These are phyloP conservation scores for Pipistrellus nathusii DNA, from an alignment of 2,797 vertebrate species.

Conservation along the genomic window DNA sequence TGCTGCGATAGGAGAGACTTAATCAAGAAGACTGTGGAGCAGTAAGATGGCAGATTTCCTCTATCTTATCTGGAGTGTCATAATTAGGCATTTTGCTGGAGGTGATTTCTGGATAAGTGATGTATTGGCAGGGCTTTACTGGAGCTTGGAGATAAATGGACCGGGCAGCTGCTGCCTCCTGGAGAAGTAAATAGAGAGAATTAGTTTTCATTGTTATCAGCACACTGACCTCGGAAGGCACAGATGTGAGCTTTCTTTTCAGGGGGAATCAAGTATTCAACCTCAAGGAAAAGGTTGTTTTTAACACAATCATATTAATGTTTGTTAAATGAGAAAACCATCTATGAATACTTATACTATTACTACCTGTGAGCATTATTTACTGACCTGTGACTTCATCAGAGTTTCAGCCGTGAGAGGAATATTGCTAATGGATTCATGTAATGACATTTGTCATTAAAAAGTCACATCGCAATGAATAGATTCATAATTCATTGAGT, in stretches of 20 bases:
- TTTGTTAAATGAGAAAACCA: conserved; percentile 70
- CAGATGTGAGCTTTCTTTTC: conserved; percentile 66
- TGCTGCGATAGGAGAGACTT: conserved; percentile 8
- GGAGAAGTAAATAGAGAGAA: conserved; percentile 64
- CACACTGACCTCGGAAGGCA: conserved; percentile 42
- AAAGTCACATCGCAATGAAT: conserved; percentile 81
- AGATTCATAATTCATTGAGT: conserved; percentile 79
- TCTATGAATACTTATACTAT: conserved; percentile 60
- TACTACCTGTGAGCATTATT: conserved; percentile 71
- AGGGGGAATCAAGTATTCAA: conserved; percentile 41
- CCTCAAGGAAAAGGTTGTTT: conserved; percentile 15
- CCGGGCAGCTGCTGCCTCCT: conserved; percentile 31
- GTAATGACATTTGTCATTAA: conserved; percentile 79
- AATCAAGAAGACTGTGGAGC: background rate
- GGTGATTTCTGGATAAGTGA: conserved; percentile 70
- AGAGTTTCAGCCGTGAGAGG: conserved; percentile 74
- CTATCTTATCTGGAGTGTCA: conserved; percentile 7
- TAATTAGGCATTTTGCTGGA: conserved; percentile 56
- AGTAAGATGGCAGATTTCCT: background rate
- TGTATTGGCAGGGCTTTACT: conserved; percentile 36
- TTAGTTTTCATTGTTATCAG: conserved; percentile 62
- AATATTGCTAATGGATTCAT: conserved; percentile 75
- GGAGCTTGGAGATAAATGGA: conserved; percentile 68
- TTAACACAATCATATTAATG: conserved; percentile 10
- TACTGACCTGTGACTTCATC: conserved; percentile 73